Evolutionary conservation across 2,888 invertebrate genomes (phyloP).

Genomic region (Sarcophaga variegata): DNA sequence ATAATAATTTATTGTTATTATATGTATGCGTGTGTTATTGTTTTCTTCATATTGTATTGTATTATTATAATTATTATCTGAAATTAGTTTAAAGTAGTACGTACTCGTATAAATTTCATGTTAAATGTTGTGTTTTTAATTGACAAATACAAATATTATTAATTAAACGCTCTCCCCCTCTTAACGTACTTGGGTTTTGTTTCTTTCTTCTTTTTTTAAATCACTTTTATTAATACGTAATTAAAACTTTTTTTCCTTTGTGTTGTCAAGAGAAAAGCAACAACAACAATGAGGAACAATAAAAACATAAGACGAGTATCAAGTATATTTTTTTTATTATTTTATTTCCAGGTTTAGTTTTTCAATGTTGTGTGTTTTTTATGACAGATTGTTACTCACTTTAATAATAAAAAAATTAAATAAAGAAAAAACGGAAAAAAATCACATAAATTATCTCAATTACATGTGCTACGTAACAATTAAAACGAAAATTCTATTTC

Average conservation of each 20-base stretch:
- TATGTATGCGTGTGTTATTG: neutral
- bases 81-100: neutral
- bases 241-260: neutral
- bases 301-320: conserved; percentile 2
- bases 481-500: conserved; percentile 5
- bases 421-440: neutral
- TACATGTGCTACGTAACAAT: neutral
- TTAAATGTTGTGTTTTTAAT: conserved; percentile 6
- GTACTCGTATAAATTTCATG: neutral
- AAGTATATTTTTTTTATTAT: neutral
- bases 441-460: conserved; percentile 30
- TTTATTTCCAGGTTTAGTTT: conserved; percentile 17
- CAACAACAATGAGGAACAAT: neutral
- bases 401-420: too few species aligned
- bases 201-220: neutral
- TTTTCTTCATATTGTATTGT: neutral
- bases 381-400: neutral
- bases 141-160: neutral
- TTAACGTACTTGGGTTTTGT: neutral
- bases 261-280: conserved; percentile 28
- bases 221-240: neutral
- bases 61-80: neutral
- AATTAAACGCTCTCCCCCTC: neutral
- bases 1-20: neutral
- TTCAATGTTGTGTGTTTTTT: conserved; percentile 1